Conservation (phyloP, 2,113 vertebrate species). For the Charina bottae region DNA sequence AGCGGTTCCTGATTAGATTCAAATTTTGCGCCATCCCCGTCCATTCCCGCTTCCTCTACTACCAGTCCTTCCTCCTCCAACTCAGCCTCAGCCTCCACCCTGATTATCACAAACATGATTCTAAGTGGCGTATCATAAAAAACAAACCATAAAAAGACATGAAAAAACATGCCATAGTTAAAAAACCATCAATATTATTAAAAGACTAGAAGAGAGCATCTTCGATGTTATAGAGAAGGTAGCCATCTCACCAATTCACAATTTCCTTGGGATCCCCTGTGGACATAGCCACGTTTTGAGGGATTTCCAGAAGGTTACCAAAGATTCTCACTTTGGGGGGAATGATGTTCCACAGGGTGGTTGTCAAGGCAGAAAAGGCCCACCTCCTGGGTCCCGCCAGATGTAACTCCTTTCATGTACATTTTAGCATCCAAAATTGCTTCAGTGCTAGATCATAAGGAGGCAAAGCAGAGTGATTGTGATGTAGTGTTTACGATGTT, state of each 20-base stretch:
- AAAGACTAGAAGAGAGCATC: neutral
- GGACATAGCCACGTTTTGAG: neutral
- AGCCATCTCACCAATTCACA: neutral
- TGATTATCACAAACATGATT: neutral
- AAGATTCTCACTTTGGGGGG: neutral
- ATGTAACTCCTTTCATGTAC: too few species aligned
- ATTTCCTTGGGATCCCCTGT: neutral
- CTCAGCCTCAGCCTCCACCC: too few species aligned
- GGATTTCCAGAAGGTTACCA: neutral
- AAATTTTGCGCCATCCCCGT: too few species aligned
- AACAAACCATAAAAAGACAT: slow-evolving; percentile 48
- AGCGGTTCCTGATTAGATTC: too few species aligned
- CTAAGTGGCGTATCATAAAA: neutral
- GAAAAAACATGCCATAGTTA: slow-evolving; percentile 25
- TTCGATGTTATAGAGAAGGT: neutral
- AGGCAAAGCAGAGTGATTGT: too few species aligned
- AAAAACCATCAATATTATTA: neutral
- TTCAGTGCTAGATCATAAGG: neutral
- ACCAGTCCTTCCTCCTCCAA: too few species aligned
- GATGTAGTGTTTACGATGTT: too few species aligned
- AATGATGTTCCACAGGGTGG: too few species aligned
- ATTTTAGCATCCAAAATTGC: neutral
- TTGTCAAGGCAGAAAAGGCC: too few species aligned
- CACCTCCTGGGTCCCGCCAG: too few species aligned
- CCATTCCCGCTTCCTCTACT: too few species aligned